Evolutionary conservation across 2,113 vertebrate species (phyloP), one percentile per base, ranked within the genome.

Genomic region (Chroicocephalus ridibundus): DNA sequence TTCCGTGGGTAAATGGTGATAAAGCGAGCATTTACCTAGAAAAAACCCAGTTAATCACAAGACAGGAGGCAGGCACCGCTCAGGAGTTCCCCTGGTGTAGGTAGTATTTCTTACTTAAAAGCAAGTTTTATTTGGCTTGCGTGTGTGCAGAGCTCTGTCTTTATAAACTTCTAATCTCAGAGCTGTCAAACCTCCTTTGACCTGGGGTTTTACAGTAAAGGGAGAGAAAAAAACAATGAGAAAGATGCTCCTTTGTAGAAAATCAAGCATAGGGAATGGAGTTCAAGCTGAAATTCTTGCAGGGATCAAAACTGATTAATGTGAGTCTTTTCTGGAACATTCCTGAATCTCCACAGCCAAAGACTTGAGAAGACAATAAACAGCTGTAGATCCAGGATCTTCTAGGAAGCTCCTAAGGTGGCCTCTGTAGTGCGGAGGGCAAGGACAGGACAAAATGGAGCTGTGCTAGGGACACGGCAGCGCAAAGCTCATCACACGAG

Each of bases 41-140:
- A 29, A 60, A 55, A 81, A 70, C 85, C 13, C 64, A 84, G 61
- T 65, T 91, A 66, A 79, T 91, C 68, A 42, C 52, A 52, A 58
- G 64, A 19, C n/a, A 72, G 76, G 61, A 95, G 76, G 62, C 58
- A 93, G 62, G 55, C 57, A 91, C 38, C 11, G 25, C 2, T 5
- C 31, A 40, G 34, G 92, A 36, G 18, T 91, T 91, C 83, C 76
- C 88, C 55, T 76, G 21, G 32, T 82, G 52, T 58, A 92, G 55
- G 60, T 88, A 81, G 83, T 80, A 78, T 92, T 96, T 90, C 88
- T 96, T 81, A 87, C 61, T 90, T 94, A 88, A 94, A 91, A 92
- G 46, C 81, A 83, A 88, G 47, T 86, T 95, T 91, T 84, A 70
- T 74, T 95, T 96, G 89, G 70, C 66, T 64, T 21, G 18, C 47